Base-by-base conservation (phyloP, 2,113 vertebrate species). In the Microcebus griseorufus region DNA sequence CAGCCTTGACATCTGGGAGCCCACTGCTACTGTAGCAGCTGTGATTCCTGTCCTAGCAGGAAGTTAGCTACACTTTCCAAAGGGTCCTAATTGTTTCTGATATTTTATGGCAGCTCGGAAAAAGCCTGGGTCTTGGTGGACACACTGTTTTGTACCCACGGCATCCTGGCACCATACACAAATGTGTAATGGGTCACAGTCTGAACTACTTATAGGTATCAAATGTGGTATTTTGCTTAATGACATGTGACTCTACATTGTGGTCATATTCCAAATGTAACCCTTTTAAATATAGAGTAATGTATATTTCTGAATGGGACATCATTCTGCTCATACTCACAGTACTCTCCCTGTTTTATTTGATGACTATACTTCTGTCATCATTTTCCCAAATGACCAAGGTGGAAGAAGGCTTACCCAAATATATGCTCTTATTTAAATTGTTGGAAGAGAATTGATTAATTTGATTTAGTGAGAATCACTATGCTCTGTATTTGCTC, bases 1-100 rank as follows among this genome's bases (percentile, higher is more conserved):
- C 27, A 94, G 95, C 55, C 95, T 53, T 55, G 98, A 97, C 97
- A 97, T 97, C 97, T 98, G 97, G 95, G 97, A 96, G 72, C 94
- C 82, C 85, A 76, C 58, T 75, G 85, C 85, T 9, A 0, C 27
- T 60, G 94, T 25, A 72, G 82, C 97, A 98, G 96, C 97, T 97
- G 97, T 20, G 75, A 79, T 39, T 88, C 75, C 94, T 80, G 42
- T 1, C 6, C 81, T 94, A 37, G 95, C 95, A 97, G 98, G 96
- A 98, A 97, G 97, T 8, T 8, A 96, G 45, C 48, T 48, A 37
- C 48, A 7, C 65, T 39, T 60, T 92, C 83, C 94, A 94, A 34
- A 62, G 90, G 53, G 45, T 82, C 88, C 88, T 65, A 6, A 75
- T 64, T 64, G 80, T 97, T 97, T 97, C 42, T 37, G 65, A 80